Percentiles rank a stretch among this genome's conserved stretches.
These are phyloP conservation scores for Gymnoscopelus microlampas DNA, from an alignment of 2,797 vertebrate genomes.

Conservation along the genomic window DNA sequence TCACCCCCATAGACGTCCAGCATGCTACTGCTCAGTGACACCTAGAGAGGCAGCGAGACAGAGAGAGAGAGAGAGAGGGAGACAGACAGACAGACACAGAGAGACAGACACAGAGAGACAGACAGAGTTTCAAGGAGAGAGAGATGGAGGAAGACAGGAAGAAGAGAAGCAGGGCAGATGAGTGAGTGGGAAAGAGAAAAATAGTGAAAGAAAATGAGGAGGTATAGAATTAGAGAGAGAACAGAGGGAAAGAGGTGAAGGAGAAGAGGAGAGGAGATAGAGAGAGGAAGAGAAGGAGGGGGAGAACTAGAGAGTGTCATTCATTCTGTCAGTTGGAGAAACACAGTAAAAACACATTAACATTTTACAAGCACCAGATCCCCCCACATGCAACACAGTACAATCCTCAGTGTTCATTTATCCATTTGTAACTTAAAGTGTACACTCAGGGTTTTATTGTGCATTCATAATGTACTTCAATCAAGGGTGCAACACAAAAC, in stretches of 20 bases:
- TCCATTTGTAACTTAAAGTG: no score
- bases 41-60: slow-evolving; percentile 53
- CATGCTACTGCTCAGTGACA: slow-evolving; percentile 88
- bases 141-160: slow-evolving; percentile 1
- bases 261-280: slow-evolving; percentile 10
- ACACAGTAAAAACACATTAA: not conserved
- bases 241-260: slow-evolving; percentile 18
- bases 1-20: slow-evolving; percentile 93
- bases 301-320: slow-evolving; percentile 26
- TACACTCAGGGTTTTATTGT: no score
- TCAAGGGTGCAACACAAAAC: no score
- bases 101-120: not conserved
- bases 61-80: slow-evolving; percentile 17
- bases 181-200: no score
- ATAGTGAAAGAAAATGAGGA: no score
- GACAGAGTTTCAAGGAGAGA: not conserved
- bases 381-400: not conserved
- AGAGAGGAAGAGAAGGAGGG: not conserved
- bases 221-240: no score
- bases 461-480: no score
- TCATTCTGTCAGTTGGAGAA: not conserved
- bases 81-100: not conserved
- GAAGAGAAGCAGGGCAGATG: not conserved
- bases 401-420: slow-evolving; percentile 12
- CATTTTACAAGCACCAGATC: not conserved